These are phyloP conservation scores for Kryptopterus vitreolus DNA, from an alignment of 2,797 vertebrate species.

Conservation along the genomic window DNA sequence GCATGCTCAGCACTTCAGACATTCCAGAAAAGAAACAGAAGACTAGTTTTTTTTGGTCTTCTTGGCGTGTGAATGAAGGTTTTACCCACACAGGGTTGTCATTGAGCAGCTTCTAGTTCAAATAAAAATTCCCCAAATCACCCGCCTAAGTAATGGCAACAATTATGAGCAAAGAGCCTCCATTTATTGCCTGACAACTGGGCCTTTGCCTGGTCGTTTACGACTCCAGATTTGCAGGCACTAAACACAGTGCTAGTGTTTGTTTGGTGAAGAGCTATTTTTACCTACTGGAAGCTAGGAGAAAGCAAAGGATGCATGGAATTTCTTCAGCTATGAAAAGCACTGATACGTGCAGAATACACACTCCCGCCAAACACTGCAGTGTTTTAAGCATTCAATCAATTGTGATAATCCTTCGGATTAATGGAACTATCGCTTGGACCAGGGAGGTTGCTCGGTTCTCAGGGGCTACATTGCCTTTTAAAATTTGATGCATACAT, in stretches of 20 bases:
- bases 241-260: constrained; percentile 46
- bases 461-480: too few species aligned
- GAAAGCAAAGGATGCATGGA: constrained; percentile 38
- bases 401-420: constrained; percentile 23
- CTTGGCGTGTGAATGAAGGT: constrained; percentile 62
- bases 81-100: constrained; percentile 60
- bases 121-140: constrained; percentile 59
- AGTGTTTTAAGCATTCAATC: constrained; percentile 32
- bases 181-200: constrained; percentile 64
- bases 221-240: constrained; percentile 59
- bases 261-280: constrained; percentile 51
- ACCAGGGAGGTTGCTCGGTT: too few species aligned
- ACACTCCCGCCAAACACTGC: constrained; percentile 2
- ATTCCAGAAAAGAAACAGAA: constrained; percentile 16
- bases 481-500: too few species aligned
- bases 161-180: constrained; percentile 54
- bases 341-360: constrained; percentile 19
- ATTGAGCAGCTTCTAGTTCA: constrained; percentile 64
- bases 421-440: background rate
- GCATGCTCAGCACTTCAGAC: background rate
- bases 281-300: constrained; percentile 42
- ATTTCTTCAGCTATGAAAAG: constrained; percentile 53
- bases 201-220: constrained; percentile 71
- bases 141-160: constrained; percentile 51
- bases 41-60: constrained; percentile 2